Evolutionary conservation across 2,113 vertebrate genomes (phyloP), one percentile per base, ranked within the genome.

Genomic region (Tympanuchus pallidicinctus): DNA sequence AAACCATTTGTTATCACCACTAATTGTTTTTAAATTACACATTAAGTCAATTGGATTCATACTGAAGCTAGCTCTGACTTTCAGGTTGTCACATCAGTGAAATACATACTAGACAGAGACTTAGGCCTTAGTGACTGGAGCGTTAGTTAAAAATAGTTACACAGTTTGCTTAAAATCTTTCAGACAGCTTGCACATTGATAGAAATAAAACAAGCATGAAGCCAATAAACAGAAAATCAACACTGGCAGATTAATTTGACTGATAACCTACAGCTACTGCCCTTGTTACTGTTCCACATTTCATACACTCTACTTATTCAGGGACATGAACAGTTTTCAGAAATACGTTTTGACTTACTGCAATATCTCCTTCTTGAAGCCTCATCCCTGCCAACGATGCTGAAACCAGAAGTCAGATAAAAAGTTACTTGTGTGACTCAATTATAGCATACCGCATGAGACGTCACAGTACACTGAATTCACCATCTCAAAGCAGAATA

Each of bases 351-450:
- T 82, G 56, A 97, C 99, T 99, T 97, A 99, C 99, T 32, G 99
- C 98, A 91, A 99, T 96, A 96, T 99, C 99, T 61, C 99, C 99
- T 91, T 98, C 98, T 86, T 98, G 97, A 24, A 99, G 98, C 64
- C 98, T 98, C 99, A 99, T 99, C 87, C 98, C 99, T 34, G 99
- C 99, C 97, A 99, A 93, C 1, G 99, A 99, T 0, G 98, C 99
- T 99, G 97, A 89, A 97, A 94, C 96, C 4, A n/a, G 74, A 72
- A 89, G 36, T 34, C n/a, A 85, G 48, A 59, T 30, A 65, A 32
- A 85, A 71, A 69, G 69, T 80, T 45, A 67, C 7, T 27, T 32
- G 1, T 56, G 63, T 80, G 38, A 60, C 42, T 82, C 34, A 36
- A 4, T 25, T 56, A 52, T 4, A 82, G n/a, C 22, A 52, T 15